Evolutionary conservation across 2,888 invertebrate species (phyloP).

Genomic region (Cheilosia variabilis): DNA sequence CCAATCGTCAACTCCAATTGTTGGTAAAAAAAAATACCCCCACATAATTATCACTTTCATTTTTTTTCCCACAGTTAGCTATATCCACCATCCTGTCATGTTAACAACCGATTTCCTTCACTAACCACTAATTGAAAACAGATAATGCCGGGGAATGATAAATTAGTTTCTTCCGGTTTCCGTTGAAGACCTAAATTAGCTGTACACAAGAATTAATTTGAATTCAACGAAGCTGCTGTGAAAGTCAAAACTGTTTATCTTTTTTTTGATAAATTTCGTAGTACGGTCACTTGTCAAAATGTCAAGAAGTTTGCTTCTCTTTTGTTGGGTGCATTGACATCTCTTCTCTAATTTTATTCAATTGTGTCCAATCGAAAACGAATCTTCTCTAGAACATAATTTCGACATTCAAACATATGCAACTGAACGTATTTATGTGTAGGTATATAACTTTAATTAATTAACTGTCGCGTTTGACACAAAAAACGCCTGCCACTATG

Average conservation of each 20-base stretch:
- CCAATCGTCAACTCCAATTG: not conserved
- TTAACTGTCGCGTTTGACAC: conserved; percentile 61
- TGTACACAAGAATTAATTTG: conserved; percentile 44
- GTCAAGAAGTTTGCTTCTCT: not conserved
- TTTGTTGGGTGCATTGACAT: not conserved
- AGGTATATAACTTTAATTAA: conserved; percentile 42
- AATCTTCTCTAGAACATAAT: conserved; percentile 9
- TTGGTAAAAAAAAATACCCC: not conserved
- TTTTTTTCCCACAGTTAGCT: not conserved
- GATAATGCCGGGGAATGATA: conserved; percentile 47
- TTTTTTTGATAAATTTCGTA: conserved; percentile 2
- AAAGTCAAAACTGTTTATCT: not conserved
- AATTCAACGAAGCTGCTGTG: conserved; percentile 34
- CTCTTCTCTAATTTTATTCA: conserved; percentile 26
- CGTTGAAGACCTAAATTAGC: conserved; percentile 37
- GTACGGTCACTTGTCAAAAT: conserved; percentile 37
- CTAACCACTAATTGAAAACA: conserved; percentile 60
- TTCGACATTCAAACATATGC: conserved; percentile 5
- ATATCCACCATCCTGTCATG: conserved; percentile 15
- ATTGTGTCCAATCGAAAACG: conserved; percentile 59
- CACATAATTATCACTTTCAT: not conserved
- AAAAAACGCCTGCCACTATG: conserved; percentile 18
- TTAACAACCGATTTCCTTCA: conserved; percentile 43
- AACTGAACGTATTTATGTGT: not conserved
- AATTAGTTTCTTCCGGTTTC: conserved; percentile 65